Conservation (phyloP, 2,113 vertebrate species). For the Rhinoderma darwinii region DNA sequence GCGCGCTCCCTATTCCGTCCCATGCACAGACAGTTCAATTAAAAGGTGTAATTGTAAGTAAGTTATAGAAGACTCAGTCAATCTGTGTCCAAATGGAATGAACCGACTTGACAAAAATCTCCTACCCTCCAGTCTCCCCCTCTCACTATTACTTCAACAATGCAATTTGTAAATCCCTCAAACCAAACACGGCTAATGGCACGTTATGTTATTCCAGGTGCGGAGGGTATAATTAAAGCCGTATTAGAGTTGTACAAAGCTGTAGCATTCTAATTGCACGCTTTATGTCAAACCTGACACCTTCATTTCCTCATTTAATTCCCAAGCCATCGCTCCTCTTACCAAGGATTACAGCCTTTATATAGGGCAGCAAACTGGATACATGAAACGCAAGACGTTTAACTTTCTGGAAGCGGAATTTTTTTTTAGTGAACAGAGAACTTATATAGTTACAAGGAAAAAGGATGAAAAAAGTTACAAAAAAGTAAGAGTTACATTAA, state of each 20-base stretch:
- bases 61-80: constrained; percentile 22
- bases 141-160: constrained; percentile 16
- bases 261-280: constrained; percentile 34
- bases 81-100: constrained; percentile 15
- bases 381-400: not conserved
- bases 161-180: constrained; percentile 45
- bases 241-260: constrained; percentile 39
- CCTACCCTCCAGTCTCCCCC: constrained; percentile 5
- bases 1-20: constrained; percentile 8
- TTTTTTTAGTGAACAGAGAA: no score
- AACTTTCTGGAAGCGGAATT: not conserved
- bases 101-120: not conserved
- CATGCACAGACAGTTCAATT: constrained; percentile 21
- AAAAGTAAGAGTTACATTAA: not conserved
- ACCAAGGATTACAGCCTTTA: constrained; percentile 25
- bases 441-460: not conserved
- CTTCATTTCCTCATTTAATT: constrained; percentile 44
- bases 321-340: not conserved
- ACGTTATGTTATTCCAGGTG: constrained; percentile 40
- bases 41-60: constrained; percentile 35
- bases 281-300: constrained; percentile 43
- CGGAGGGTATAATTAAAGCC: constrained; percentile 45
- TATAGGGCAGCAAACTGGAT: constrained; percentile 18
- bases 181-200: constrained; percentile 29
- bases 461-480: not conserved